A percentile compares a stretch with the other conserved stretches of the same genome.
Conservation (phyloP, 1,140 invertebrate genomes). For the Aphaenogaster rudis region DNA sequence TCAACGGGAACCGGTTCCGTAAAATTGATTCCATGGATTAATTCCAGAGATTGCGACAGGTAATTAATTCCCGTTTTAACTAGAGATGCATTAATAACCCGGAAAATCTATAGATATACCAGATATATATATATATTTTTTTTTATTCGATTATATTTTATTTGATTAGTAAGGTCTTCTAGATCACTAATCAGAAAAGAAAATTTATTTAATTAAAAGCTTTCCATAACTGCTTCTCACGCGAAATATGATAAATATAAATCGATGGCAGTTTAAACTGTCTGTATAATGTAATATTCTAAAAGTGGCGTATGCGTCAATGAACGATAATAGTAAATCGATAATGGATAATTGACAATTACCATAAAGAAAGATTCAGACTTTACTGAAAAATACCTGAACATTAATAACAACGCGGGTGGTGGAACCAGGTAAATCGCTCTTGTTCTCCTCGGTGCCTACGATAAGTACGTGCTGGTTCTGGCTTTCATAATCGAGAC, state of each 20-base stretch:
- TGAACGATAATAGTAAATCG: conserved; percentile 14
- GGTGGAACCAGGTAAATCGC: conserved; percentile 90
- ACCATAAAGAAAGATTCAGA: neutral
- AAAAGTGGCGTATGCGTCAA: neutral
- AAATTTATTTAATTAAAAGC: neutral
- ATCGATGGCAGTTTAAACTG: neutral
- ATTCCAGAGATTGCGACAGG: neutral
- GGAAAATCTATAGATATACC: neutral
- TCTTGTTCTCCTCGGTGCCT: conserved; percentile 93
- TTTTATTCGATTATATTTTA: neutral
- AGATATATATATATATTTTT: neutral
- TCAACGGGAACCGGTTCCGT: conserved; percentile 29
- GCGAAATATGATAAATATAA: neutral
- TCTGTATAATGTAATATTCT: neutral
- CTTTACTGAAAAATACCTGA: conserved; percentile 87
- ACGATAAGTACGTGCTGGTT: conserved; percentile 92
- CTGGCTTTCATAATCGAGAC: conserved; percentile 93
- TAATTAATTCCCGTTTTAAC: conserved; percentile 37
- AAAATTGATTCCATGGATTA: conserved; percentile 25
- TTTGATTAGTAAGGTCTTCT: neutral
- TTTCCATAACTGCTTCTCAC: neutral
- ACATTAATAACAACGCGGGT: conserved; percentile 93
- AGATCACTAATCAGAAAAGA: neutral
- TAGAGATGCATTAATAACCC: neutral
- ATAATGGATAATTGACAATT: neutral